A percentile compares a stretch with the other conserved stretches of the same genome.
phyloP scores from a whole-genome alignment of 2,113 vertebrate species.

The Andinoacara biseriatus region DNA sequence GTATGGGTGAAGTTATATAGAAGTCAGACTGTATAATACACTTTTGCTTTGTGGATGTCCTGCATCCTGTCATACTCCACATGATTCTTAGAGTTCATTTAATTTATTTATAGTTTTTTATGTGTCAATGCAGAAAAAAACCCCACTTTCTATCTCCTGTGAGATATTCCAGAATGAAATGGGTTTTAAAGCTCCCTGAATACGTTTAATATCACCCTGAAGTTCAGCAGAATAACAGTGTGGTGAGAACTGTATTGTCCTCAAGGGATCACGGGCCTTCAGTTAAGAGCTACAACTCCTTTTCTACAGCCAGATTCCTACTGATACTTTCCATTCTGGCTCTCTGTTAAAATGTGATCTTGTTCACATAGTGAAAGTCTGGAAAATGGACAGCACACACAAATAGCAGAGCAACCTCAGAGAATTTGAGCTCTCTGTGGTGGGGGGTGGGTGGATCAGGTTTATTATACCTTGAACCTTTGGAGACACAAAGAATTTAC shows the following conservation, averaged over 20 bases:
- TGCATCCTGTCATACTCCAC: no score
- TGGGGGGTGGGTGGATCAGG: background rate
- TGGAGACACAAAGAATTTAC: background rate
- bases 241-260: slow-evolving; percentile 62
- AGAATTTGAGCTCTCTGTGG: background rate
- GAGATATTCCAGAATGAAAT: background rate
- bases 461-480: background rate
- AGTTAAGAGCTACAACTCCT: slow-evolving; percentile 38
- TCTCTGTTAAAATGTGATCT: slow-evolving; percentile 46
- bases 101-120: no score
- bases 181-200: slow-evolving; percentile 13
- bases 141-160: background rate
- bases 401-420: slow-evolving; percentile 7
- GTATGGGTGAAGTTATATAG: background rate
- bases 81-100: no score
- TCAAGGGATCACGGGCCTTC: slow-evolving; percentile 43
- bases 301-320: slow-evolving; percentile 43
- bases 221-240: slow-evolving; percentile 44
- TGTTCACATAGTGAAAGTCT: slow-evolving; percentile 16
- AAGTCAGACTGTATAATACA: no score
- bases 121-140: background rate
- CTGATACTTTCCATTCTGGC: slow-evolving; percentile 65
- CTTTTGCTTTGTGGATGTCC: no score
- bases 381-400: slow-evolving; percentile 8
- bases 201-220: slow-evolving; percentile 56